Base-by-base conservation (phyloP, 2,888 invertebrate genomes). In the Auanema sp. region DNA sequence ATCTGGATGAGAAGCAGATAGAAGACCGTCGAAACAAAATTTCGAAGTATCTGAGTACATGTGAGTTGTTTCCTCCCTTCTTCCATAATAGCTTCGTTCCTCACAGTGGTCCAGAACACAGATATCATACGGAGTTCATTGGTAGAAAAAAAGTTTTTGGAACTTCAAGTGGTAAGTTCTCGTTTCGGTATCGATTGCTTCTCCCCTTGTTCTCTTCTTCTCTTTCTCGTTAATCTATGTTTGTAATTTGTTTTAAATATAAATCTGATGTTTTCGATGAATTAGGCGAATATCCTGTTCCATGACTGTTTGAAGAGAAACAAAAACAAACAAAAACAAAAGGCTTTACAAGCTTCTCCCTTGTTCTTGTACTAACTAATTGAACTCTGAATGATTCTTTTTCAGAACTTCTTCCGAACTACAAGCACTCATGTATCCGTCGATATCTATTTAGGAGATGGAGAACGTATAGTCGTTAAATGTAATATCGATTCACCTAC, bases 11-110 rank as follows among this genome's bases (percentile, higher is more conserved):
- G 3, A 68, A 70, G 44, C 71, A 67, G 3, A 43, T 93, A 66
- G 94, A 95, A 84, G 92, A 93, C 80, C 87, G 97, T 76, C 88
- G 95, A 81, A 85, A 89, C 43, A 88, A 89, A 65, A 86, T 97
- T 79, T 94, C 96, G 85, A 92, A 93, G 86, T 97, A 94, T 85
- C 90, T 97, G 79, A 96, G 96, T 87, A 88, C 91, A 78, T 88
- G 92, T 92, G 85, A 86, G 88, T 83, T 21, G 47, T 8, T n/a
- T 43, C 57, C 14, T n/a, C 16, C 4, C 58, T 55, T 24, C 25
- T 42, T 49, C 18, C 16, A 42, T 47, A 50, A 4, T 16, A 58
- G 2, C 23, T 18, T 16, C 16, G 8, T 23, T 3, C 40, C 56
- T 62, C 79, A 53, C 67, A 83, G 80, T 83, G 23, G 72, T 82